Evolutionary conservation across 2,797 vertebrate genomes (phyloP).

Genomic region (Amblyraja radiata): DNA sequence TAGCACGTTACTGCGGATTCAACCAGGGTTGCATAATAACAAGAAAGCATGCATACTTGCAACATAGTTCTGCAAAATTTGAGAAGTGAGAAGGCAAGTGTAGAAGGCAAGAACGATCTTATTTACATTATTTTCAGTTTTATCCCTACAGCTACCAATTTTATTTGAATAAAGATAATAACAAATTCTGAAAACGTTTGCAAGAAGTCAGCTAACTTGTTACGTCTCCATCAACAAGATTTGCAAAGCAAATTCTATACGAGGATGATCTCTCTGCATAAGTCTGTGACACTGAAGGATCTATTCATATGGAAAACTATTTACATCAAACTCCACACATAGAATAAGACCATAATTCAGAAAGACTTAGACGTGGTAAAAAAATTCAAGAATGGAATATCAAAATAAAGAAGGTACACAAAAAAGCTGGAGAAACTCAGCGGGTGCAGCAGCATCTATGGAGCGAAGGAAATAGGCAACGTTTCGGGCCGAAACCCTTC

Average conservation of each 20-base stretch:
- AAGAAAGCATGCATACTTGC: background rate
- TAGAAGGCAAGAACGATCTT: background rate
- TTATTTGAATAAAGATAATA: background rate
- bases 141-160: background rate
- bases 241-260: constrained; percentile 4
- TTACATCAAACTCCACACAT: background rate
- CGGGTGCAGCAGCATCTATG: too few relatives aligned
- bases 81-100: background rate
- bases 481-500: too few relatives aligned
- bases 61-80: background rate
- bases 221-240: background rate
- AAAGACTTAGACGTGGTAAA: background rate
- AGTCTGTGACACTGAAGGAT: background rate
- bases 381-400: background rate
- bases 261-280: background rate
- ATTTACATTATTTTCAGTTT: background rate
- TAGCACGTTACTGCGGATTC: too few relatives aligned
- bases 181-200: background rate
- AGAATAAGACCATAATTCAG: background rate
- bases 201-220: background rate
- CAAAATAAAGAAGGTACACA: too few relatives aligned
- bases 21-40: background rate
- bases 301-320: background rate
- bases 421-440: too few relatives aligned
- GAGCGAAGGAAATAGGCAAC: too few relatives aligned